These are phyloP conservation scores for Melanostoma scalare DNA, from an alignment of 2,888 invertebrate genomes.

Conservation along the genomic window DNA sequence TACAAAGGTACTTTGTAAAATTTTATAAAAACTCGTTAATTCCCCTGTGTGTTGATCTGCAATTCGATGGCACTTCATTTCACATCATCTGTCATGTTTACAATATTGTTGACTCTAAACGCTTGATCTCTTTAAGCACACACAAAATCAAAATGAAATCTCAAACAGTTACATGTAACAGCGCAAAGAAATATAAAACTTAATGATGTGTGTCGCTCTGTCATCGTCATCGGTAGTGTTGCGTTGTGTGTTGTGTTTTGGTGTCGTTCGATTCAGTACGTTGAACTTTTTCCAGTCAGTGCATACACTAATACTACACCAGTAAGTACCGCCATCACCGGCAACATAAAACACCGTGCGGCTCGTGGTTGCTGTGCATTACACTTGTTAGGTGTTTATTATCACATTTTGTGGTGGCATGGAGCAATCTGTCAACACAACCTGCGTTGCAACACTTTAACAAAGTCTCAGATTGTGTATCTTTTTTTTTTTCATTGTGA, in stretches of 20 bases:
- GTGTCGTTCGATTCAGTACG: conserved; percentile 44
- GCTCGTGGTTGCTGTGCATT: conserved; percentile 62
- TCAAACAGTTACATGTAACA: neutral
- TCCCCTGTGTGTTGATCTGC: neutral
- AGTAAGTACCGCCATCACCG: conserved; percentile 19
- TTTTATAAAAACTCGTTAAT: neutral
- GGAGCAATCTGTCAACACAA: conserved; percentile 53
- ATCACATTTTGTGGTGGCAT: conserved; percentile 47
- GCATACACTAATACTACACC: conserved; percentile 1
- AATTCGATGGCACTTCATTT: conserved; percentile 31
- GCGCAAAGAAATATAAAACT: neutral
- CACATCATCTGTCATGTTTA: conserved; percentile 52
- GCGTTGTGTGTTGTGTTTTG: conserved; percentile 48
- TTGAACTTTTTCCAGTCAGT: conserved; percentile 44
- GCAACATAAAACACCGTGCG: conserved; percentile 65
- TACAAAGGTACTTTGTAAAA: neutral
- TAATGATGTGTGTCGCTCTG: conserved; percentile 43
- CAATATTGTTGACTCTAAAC: conserved; percentile 45
- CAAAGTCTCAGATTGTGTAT: conserved; percentile 6
- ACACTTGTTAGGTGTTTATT: conserved; percentile 66
- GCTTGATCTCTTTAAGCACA: conserved; percentile 40
- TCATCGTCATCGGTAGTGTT: conserved; percentile 37
- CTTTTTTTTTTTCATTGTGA: conserved; percentile 6
- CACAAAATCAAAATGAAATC: neutral
- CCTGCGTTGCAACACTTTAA: conserved; percentile 40